phyloP scores from a whole-genome alignment of 2,113 vertebrate species.

The Semnornis frantzii region DNA sequence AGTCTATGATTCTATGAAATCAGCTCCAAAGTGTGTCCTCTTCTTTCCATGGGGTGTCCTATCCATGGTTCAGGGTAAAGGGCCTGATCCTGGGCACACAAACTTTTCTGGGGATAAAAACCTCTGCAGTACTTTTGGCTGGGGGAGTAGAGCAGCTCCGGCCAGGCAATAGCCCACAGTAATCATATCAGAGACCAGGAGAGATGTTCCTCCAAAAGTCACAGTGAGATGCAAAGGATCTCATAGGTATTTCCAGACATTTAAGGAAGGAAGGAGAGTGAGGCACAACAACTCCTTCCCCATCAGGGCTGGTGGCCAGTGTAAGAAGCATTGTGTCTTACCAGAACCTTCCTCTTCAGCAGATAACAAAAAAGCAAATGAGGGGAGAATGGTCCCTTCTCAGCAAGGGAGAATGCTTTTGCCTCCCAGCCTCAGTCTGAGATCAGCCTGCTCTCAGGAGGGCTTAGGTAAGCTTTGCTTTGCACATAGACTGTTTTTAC shows the following conservation, averaged over 20 bases:
- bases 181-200: rapidly evolving
- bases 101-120: background rate
- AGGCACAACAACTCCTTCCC: background rate
- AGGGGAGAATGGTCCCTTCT: background rate
- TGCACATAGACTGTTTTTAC: too few relatives aligned
- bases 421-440: background rate
- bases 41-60: background rate
- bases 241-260: background rate
- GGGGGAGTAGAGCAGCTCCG: background rate
- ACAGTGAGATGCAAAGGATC: background rate
- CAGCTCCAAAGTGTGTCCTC: background rate
- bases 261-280: background rate
- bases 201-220: rapidly evolving
- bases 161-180: rapidly evolving
- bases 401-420: background rate
- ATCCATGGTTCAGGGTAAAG: background rate
- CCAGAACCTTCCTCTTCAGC: background rate
- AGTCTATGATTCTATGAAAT: background rate
- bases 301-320: background rate
- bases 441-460: background rate
- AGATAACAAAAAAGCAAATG: background rate
- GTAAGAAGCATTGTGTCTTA: background rate
- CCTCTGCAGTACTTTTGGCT: background rate
- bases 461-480: background rate
- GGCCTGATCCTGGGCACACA: background rate